phyloP scores from a whole-genome alignment of 2,113 vertebrate genomes.

The Cyphomyrus discorhynchus region DNA sequence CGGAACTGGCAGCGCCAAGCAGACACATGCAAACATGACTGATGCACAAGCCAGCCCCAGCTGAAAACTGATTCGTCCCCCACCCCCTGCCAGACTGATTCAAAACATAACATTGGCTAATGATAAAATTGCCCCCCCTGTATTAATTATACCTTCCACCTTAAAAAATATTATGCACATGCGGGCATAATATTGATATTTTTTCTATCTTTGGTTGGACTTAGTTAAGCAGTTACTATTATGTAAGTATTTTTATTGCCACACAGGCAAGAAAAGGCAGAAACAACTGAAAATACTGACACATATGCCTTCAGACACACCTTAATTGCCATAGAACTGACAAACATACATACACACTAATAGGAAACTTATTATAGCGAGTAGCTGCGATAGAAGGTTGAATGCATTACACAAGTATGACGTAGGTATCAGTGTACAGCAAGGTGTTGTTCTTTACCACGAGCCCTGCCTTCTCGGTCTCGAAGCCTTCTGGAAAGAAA shows the following conservation, averaged over 20 bases:
- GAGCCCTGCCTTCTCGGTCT: slow-evolving; percentile 57
- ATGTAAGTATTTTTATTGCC: neutral
- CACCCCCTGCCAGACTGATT: neutral
- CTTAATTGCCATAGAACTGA: neutral
- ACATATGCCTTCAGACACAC: neutral
- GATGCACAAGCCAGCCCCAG: neutral
- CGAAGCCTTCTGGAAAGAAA: slow-evolving; percentile 77
- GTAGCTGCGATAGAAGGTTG: neutral
- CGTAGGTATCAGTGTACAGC: neutral
- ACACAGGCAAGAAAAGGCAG: neutral
- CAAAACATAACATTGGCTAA: neutral
- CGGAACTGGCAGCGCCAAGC: slow-evolving; percentile 63
- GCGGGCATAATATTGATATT: neutral
- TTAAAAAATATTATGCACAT: neutral
- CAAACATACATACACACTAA: neutral
- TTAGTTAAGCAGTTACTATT: neutral
- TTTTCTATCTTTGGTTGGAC: neutral
- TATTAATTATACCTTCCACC: neutral
- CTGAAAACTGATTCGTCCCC: neutral
- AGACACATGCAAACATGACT: slow-evolving; percentile 40
- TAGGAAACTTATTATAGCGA: neutral
- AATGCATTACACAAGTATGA: neutral
- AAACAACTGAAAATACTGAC: neutral
- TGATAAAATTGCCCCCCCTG: neutral
- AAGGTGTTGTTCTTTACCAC: slow-evolving; percentile 56